Percentiles rank a stretch among this genome's conserved stretches.
Conservation (phyloP, 2,888 invertebrate species). For the Fabriciana adippe region DNA sequence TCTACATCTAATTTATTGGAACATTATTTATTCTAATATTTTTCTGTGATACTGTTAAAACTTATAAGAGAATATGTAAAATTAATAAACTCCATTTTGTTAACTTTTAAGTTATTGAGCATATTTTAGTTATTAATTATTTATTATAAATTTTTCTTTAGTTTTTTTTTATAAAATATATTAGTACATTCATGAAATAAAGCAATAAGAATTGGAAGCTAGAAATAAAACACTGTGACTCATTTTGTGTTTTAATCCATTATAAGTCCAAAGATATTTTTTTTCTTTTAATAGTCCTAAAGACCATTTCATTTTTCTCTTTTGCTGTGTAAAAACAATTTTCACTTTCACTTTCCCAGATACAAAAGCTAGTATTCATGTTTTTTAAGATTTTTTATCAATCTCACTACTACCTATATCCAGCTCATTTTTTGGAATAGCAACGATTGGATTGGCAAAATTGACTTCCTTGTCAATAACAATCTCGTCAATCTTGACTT, state of each 20-base stretch:
- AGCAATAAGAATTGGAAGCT: no score
- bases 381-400: constrained; percentile 72
- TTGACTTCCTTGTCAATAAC: constrained; percentile 55
- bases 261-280: constrained; percentile 4
- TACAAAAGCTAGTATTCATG: neutral
- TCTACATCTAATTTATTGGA: neutral
- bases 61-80: no score
- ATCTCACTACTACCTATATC: constrained; percentile 58
- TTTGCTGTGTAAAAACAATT: constrained; percentile 7
- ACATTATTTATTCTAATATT: no score
- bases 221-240: constrained; percentile 6
- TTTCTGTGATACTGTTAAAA: no score
- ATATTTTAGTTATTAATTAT: no score
- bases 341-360: constrained; percentile 1
- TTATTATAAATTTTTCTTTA: no score
- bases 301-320: constrained; percentile 7
- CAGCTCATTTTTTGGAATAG: constrained; percentile 48
- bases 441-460: constrained; percentile 57
- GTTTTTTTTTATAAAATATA: no score
- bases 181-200: no score
- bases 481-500: constrained; percentile 44
- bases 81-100: no score
- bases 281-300: neutral
- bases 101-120: no score
- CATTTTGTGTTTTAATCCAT: constrained; percentile 15